These are phyloP conservation scores for Coecobrya sp. DNA, from an alignment of 2,888 invertebrate species.

Conservation along the genomic window DNA sequence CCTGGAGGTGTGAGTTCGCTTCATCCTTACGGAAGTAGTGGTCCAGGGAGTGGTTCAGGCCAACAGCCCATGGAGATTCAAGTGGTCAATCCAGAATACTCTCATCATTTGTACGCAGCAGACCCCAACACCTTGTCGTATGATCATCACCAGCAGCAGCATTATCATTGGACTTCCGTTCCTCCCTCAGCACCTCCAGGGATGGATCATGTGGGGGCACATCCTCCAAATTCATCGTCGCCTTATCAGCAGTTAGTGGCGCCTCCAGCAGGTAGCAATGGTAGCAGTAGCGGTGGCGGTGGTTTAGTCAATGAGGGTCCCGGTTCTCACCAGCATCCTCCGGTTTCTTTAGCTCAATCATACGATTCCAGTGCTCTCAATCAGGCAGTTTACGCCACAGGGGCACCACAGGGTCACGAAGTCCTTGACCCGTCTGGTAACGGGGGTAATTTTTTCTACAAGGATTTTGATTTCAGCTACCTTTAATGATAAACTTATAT, in stretches of 20 bases:
- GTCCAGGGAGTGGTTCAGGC: slow-evolving; percentile 58
- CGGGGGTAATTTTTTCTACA: slow-evolving; percentile 84
- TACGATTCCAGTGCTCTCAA: slow-evolving; percentile 84
- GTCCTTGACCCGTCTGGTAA: slow-evolving; percentile 83
- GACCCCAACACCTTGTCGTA: slow-evolving; percentile 63
- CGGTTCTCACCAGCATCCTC: slow-evolving; percentile 76
- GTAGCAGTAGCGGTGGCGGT: slow-evolving; percentile 76
- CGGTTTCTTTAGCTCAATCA: slow-evolving; percentile 81
- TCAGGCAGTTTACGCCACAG: slow-evolving; percentile 78
- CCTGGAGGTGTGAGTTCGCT: slow-evolving; percentile 48
- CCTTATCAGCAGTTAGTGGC: slow-evolving; percentile 80
- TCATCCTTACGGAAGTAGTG: slow-evolving; percentile 67
- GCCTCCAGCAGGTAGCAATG: slow-evolving; percentile 78
- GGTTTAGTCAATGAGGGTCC: slow-evolving; percentile 81
- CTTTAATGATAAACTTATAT: slow-evolving; percentile 75
- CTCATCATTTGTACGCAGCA: slow-evolving; percentile 69
- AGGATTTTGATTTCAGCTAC: slow-evolving; percentile 86
- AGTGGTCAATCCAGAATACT: slow-evolving; percentile 80
- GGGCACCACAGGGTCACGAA: slow-evolving; percentile 80
- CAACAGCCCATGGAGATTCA: slow-evolving; percentile 78
- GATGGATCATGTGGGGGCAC: slow-evolving; percentile 72
- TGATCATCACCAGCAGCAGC: slow-evolving; percentile 76
- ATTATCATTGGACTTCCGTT: slow-evolving; percentile 80
- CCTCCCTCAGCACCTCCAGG: slow-evolving; percentile 72
- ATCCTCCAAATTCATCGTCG: slow-evolving; percentile 81